These are phyloP conservation scores for Oryzias javanicus DNA, from an alignment of 2,113 vertebrate genomes.

Conservation along the genomic window DNA sequence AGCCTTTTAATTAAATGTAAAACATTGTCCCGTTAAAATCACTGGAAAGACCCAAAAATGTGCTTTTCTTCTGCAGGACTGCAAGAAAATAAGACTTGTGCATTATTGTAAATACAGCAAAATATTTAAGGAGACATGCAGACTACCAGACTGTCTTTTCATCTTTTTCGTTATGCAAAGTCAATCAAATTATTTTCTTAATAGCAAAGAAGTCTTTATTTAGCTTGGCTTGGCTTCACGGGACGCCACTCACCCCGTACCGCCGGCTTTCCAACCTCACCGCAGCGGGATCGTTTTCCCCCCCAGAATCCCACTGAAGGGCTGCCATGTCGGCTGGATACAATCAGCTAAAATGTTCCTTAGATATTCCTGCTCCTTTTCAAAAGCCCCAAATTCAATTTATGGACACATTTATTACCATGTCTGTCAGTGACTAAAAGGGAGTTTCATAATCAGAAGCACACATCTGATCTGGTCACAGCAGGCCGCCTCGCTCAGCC, in stretches of 20 bases:
- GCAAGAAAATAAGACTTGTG: constrained; percentile 23
- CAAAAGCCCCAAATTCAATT: constrained; percentile 97
- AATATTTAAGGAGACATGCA: constrained; percentile 38
- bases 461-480: constrained; percentile 83
- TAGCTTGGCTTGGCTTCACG: constrained; percentile 86
- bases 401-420: constrained; percentile 99
- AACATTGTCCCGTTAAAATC: constrained; percentile 31
- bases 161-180: constrained; percentile 85
- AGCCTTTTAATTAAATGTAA: constrained; percentile 36
- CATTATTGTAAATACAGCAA: constrained; percentile 36
- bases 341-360: constrained; percentile 94
- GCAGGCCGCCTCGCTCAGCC: constrained; percentile 68
- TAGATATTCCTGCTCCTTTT: constrained; percentile 95
- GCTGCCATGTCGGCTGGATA: constrained; percentile 92
- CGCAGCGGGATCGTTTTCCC: constrained; percentile 89
- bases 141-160: constrained; percentile 36
- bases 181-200: constrained; percentile 97
- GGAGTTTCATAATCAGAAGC: constrained; percentile 92
- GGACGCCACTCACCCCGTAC: constrained; percentile 19
- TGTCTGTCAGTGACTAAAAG: constrained; percentile 96
- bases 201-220: constrained; percentile 93
- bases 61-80: constrained; percentile 34
- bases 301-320: constrained; percentile 87
- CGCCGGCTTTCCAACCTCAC: constrained; percentile 73
- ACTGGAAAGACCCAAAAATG: constrained; percentile 26